Base-by-base conservation (phyloP, 2,888 invertebrate genomes). In the Tribolium freemani region DNA sequence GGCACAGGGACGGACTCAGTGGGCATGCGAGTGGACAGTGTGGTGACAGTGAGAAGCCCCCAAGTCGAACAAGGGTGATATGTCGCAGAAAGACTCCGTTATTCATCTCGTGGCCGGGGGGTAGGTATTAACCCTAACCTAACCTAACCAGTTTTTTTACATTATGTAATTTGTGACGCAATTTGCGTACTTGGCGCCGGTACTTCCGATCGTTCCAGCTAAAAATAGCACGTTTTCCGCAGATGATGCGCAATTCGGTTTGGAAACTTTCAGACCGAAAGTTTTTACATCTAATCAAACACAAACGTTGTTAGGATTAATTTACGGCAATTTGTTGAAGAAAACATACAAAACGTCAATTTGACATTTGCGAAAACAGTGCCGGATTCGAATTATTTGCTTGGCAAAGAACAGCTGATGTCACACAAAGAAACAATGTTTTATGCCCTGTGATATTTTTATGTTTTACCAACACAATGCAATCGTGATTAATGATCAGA, bases 31-130 rank as follows among this genome's bases (percentile, higher is more conserved):
- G 71, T 73, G 69, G 66, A 58, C 45, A 69, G 64, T 51, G 63
- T 46, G 16, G 46, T 60, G 51, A 5, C 30, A 50, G 61, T 67
- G 68, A 56, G 38, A 9, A 51, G 20, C 54, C 63, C 30, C 26
- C 50, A 13, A 31, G 60, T 71, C 71, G 68, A 57, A 56, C 16
- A 45, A 31, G 51, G 26, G 80, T 83, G 84, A 83, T 77, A 93
- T 92, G 93, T 91, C 91, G 90, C 93, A 93, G 87, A 90, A 90
- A 87, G 96, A 96, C 88, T 95, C 96, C 80, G 91, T 96, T 81
- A 96, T 97, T 88, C 97, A 97, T 89, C 92, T 97, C 84, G 90
- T 97, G 83, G 97, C 97, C 87, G 97, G 97, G 91, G 97, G 97
- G 97, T 97, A 90, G 91, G 96, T 91, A 78, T 50, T 73, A 53